Base-by-base conservation (phyloP, 1,140 invertebrate species). In the Ceratina australensis region DNA sequence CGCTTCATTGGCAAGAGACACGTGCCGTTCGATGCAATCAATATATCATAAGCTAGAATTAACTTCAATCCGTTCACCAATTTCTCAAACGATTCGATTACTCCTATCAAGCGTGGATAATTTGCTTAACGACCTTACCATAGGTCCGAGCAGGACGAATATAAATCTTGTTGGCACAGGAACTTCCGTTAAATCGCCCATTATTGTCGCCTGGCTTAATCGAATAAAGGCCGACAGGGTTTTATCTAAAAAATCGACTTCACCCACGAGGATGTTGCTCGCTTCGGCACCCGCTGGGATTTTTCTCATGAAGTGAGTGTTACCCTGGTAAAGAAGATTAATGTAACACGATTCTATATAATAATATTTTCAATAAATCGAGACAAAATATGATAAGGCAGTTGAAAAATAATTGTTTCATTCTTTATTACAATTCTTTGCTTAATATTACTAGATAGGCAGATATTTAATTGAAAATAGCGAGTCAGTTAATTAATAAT, bases 271-370 rank as follows among this genome's bases (percentile, higher is more conserved):
- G 86, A 99, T 98, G 90, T 99, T 99, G 64, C 97, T 97, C 2
- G 98, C 98, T 92, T 99, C 98, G 0, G 98, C 97, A 24, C 98
- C 98, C 0, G 95, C 94, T n/a, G 98, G 98, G 88, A 99, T 98
- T 93, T 99, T 99, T 56, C 97, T 94, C 97, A 99, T 98, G 86
- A 99, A 99, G 86, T 98, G 95, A 66, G 95, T 96, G 91, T 99
- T 99, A 61, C 95, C 94, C 94, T 97, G 93, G 33, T 42, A 54
- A 81, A 87, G 87, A 85, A 67, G 67, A 78, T 4, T 42, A 42
- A 42, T 42, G n/a, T 50, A 49, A 24, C 10, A 42, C 33, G 3
- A 42, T 7, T 42, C 5, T 42, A n/a, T n/a, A n/a, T n/a, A n/a
- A n/a, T 42, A 42, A 42, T 42, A 5, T 42, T 42, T 42, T 7